Evolutionary conservation across 2,888 invertebrate species (phyloP).

Genomic region (Philereme vetulata): DNA sequence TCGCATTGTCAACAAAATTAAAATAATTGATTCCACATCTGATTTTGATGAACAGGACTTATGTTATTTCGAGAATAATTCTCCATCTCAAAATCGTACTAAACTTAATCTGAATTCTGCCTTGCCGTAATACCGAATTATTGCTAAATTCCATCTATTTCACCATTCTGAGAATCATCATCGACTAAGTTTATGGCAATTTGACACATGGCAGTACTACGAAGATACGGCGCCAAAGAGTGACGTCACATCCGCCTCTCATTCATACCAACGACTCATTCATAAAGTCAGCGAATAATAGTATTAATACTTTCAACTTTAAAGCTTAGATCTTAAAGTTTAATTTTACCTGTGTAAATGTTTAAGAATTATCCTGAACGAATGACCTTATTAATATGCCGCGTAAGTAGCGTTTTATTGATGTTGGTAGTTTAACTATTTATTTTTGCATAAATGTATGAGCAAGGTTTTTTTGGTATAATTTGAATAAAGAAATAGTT

Average conservation of each 20-base stretch:
- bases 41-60: no score
- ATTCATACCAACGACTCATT: constrained; percentile 68
- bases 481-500: constrained; percentile 15
- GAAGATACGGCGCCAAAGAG: constrained; percentile 58
- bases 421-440: constrained; percentile 21
- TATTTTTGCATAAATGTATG: constrained; percentile 18
- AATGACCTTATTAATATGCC: constrained; percentile 26
- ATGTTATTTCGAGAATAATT: no score
- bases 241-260: constrained; percentile 71
- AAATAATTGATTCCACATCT: no score
- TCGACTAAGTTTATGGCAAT: constrained; percentile 16
- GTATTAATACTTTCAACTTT: constrained; percentile 31
- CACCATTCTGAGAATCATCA: constrained; percentile 20
- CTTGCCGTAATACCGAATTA: no score
- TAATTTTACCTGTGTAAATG: neutral
- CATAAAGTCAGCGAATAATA: constrained; percentile 52
- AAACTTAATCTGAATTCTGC: no score
- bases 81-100: no score
- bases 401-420: constrained; percentile 17
- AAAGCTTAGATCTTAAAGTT: constrained; percentile 2
- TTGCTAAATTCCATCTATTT: no score
- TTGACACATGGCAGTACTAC: constrained; percentile 31
- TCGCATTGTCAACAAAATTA: no score
- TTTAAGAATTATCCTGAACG: constrained; percentile 5
- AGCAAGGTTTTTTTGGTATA: constrained; percentile 4